These are phyloP conservation scores for Palloptera scutellata DNA, from an alignment of 2,888 invertebrate species.

Conservation along the genomic window DNA sequence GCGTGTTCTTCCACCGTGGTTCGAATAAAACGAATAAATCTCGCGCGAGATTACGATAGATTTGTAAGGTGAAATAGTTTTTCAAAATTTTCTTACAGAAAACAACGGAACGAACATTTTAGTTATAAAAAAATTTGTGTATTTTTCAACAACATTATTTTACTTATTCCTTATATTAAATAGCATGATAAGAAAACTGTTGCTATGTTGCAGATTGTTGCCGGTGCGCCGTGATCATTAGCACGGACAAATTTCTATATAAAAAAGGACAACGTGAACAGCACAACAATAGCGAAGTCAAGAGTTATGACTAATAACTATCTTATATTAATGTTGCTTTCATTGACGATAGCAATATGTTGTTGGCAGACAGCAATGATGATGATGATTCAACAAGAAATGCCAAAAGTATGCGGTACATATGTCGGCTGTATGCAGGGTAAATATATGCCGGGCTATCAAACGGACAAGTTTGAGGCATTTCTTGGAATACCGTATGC, in stretches of 20 bases:
- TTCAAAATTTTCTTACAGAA: too few relatives aligned
- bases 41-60: too few relatives aligned
- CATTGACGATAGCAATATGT: not conserved
- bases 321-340: not conserved
- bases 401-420: constrained; percentile 47
- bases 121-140: too few relatives aligned
- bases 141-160: too few relatives aligned
- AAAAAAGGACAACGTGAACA: constrained; percentile 3
- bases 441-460: constrained; percentile 50
- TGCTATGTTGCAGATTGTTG: not conserved
- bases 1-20: too few relatives aligned
- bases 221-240: not conserved
- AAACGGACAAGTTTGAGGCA: constrained; percentile 54
- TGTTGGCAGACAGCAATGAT: not conserved
- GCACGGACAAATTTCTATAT: not conserved
- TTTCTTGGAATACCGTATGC: constrained; percentile 63
- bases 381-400: not conserved
- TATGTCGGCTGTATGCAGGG: constrained; percentile 56
- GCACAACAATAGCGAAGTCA: not conserved
- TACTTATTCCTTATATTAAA: too few relatives aligned
- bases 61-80: too few relatives aligned
- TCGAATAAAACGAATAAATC: too few relatives aligned
- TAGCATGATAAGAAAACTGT: too few relatives aligned
- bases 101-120: too few relatives aligned
- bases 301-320: not conserved